Evolutionary conservation across 2,797 vertebrate genomes (phyloP).

Genomic region (Coregonus ussuriensis): DNA sequence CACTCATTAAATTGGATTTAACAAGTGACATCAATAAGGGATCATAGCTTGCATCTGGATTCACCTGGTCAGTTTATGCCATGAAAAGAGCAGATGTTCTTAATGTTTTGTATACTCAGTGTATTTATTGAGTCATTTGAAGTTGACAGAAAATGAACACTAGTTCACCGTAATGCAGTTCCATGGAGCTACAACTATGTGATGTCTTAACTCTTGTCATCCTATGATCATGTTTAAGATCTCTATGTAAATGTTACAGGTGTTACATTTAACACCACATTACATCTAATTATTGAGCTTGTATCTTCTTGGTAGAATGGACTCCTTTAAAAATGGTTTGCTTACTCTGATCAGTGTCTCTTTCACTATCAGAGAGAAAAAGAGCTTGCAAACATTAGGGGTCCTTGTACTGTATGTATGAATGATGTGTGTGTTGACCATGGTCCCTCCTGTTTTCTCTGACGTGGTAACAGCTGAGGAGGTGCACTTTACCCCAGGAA

Average conservation of each 20-base stretch:
- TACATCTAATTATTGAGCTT: background rate
- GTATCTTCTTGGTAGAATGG: background rate
- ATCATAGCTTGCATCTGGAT: no score
- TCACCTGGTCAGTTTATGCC: no score
- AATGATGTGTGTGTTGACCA: background rate
- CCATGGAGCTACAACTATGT: background rate
- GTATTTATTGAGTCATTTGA: no score
- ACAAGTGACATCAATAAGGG: no score
- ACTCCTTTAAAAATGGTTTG: background rate
- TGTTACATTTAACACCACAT: background rate
- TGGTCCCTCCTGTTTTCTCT: slow-evolving; percentile 33
- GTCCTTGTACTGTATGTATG: background rate
- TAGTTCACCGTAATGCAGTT: background rate
- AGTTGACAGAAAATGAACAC: background rate
- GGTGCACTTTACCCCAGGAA: slow-evolving; percentile 75
- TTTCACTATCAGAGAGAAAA: background rate
- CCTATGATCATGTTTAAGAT: background rate
- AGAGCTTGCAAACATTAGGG: background rate
- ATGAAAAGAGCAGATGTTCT: no score
- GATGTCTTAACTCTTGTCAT: background rate
- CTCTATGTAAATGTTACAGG: no score
- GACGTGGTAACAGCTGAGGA: slow-evolving; percentile 58
- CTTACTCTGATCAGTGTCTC: background rate
- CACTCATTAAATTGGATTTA: no score
- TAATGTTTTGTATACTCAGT: no score